Evolutionary conservation across 2,113 vertebrate species (phyloP).

Genomic region (Elaphurus davidianus): DNA sequence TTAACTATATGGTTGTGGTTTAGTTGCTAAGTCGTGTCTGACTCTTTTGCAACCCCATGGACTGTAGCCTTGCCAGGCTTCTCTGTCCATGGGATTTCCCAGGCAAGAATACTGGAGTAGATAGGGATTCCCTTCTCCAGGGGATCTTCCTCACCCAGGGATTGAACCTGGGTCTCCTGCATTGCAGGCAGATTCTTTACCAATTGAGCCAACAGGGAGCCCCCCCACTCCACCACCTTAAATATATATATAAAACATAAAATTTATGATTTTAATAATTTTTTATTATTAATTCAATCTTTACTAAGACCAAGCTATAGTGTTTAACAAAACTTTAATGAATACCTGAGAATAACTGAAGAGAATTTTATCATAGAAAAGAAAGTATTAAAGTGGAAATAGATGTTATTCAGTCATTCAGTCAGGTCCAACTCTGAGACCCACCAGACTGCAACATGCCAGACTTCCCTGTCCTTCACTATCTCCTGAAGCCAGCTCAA

Average conservation of each 20-base stretch:
- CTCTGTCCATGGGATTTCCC: background rate
- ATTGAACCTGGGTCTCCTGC: background rate
- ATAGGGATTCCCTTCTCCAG: background rate
- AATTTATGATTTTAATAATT: background rate
- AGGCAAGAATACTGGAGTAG: background rate
- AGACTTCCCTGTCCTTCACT: background rate
- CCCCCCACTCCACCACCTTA: fast-evolving
- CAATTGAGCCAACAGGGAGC: background rate
- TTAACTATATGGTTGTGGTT: background rate
- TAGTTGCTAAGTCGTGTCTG: background rate
- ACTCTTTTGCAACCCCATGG: background rate
- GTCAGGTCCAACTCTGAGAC: background rate
- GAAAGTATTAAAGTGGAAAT: background rate
- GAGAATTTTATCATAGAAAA: background rate
- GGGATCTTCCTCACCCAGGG: background rate
- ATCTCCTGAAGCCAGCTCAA: background rate
- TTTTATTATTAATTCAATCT: background rate
- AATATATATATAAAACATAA: background rate
- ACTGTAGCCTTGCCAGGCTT: background rate
- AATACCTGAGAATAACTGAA: background rate
- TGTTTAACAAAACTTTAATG: background rate
- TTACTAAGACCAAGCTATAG: background rate
- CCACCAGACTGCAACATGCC: background rate
- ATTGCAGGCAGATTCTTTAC: background rate
- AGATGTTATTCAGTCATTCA: background rate